Evolutionary conservation across 1,140 invertebrate genomes (phyloP).

Genomic region (Aphaenogaster floridana): DNA sequence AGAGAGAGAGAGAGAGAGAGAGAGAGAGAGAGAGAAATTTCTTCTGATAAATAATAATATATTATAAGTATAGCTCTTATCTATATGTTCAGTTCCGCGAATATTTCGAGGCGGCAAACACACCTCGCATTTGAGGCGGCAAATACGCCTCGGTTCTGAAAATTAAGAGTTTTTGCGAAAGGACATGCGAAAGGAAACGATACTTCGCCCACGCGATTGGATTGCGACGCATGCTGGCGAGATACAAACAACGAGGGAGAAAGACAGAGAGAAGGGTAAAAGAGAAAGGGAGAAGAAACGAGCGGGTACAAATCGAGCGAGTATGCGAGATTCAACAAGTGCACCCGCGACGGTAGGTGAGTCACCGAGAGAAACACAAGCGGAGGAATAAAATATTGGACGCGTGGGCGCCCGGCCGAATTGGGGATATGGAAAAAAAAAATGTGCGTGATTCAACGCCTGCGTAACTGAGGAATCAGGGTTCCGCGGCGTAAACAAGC

Average conservation of each 20-base stretch:
- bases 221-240: slow-evolving; percentile 5
- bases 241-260: background rate
- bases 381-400: slow-evolving; percentile 53
- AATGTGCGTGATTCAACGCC: slow-evolving; percentile 50
- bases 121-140: background rate
- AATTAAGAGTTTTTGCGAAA: slow-evolving; percentile 33
- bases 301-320: background rate
- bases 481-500: slow-evolving; percentile 40
- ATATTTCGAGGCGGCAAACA: background rate
- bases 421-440: slow-evolving; percentile 38
- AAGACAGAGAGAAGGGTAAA: background rate
- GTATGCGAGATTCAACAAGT: slow-evolving; percentile 54
- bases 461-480: slow-evolving; percentile 54
- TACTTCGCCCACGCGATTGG: slow-evolving; percentile 6
- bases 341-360: slow-evolving; percentile 11
- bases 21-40: background rate
- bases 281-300: slow-evolving; percentile 11
- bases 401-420: slow-evolving; percentile 34
- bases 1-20: background rate
- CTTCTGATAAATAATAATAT: background rate
- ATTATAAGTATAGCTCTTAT: background rate
- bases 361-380: slow-evolving; percentile 27
- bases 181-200: slow-evolving; percentile 20
- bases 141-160: slow-evolving; percentile 5
- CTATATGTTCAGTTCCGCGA: background rate